Base-by-base conservation (phyloP, 1,140 invertebrate genomes). In the Neomicropteryx cornuta region DNA sequence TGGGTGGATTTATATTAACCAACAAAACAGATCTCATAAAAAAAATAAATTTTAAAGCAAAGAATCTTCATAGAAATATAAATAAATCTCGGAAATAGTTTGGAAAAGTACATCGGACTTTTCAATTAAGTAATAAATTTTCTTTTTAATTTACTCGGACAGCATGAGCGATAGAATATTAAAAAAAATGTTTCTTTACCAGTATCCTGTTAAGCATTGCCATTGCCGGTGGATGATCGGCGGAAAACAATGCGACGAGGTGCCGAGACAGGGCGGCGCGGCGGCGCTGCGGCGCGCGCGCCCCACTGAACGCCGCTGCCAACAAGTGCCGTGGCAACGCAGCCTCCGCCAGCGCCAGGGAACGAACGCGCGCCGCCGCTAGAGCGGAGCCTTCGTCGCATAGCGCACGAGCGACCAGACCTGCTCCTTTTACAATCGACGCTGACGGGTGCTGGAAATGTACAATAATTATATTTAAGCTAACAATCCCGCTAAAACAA, bases 351-450 rank as follows among this genome's bases (percentile, higher is more conserved):
- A 99, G 63, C 5, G 96, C 90, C 38, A 99, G 66, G 33, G 90
- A 81, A 69, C 99, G 96, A 92, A 99, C 98, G 51, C 83, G 79
- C 18, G 82, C 76, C 10, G 93, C 90, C 29, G 96, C 82, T 50
- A 88, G 86, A 23, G 78, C 73, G 36, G 88, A 82, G 8, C 94
- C 94, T 68, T 99, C 96, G 70, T 97, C 96, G 46, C 99, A 97
- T 13, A 99, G 81, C 14, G 97, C 94, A 48, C 95, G 78, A 81
- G 98, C 89, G 18, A 99, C 85, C 34, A 99, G 66, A 3, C 96
- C 95, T 2, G 95, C 94, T 6, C 96, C 95, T 70, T 98, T 99
- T 1, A 99, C 89, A 47, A 99, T 91, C 1, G 95, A 92, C 62
- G 97, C 75, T 2, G 93, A 97, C 6, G 93, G 91, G 73, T 97